These are phyloP conservation scores for Sinelater perroti DNA, from an alignment of 2,888 invertebrate species.

Conservation along the genomic window DNA sequence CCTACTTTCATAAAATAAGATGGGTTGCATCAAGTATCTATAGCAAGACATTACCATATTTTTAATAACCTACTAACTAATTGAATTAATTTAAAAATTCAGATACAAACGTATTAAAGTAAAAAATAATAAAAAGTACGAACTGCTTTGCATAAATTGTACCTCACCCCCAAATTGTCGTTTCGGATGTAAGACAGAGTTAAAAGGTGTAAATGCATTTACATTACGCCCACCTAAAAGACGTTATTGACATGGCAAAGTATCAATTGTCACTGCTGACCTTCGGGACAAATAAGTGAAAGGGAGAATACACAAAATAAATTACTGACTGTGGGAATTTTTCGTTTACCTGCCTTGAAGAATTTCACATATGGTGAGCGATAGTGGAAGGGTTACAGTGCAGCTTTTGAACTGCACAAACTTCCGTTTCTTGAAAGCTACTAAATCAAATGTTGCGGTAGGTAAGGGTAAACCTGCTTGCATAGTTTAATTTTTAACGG, in stretches of 20 bases:
- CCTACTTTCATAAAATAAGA: not conserved
- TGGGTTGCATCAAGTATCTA: no score
- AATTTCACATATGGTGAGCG: slow-evolving; percentile 13
- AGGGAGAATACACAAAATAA: slow-evolving; percentile 7
- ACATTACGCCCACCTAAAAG: slow-evolving; percentile 3
- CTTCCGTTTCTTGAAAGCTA: no score
- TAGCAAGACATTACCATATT: not conserved
- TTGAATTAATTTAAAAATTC: not conserved
- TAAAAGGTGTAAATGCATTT: slow-evolving; percentile 7
- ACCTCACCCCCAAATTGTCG: not conserved
- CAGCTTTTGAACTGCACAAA: no score
- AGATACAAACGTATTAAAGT: not conserved
- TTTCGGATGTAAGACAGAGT: not conserved
- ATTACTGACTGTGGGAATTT: slow-evolving; percentile 12
- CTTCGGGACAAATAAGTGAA: slow-evolving; percentile 12
- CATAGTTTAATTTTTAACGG: no score
- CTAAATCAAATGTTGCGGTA: no score
- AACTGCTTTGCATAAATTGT: not conserved
- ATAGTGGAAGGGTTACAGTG: slow-evolving; percentile 14
- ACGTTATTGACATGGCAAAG: slow-evolving; percentile 14
- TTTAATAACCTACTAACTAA: not conserved
- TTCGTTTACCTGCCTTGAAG: not conserved
- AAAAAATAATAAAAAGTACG: not conserved
- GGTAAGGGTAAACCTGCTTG: no score
- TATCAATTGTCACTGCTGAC: slow-evolving; percentile 6